Conservation (phyloP, 2,113 vertebrate species). For the Mionectes macconnelli region DNA sequence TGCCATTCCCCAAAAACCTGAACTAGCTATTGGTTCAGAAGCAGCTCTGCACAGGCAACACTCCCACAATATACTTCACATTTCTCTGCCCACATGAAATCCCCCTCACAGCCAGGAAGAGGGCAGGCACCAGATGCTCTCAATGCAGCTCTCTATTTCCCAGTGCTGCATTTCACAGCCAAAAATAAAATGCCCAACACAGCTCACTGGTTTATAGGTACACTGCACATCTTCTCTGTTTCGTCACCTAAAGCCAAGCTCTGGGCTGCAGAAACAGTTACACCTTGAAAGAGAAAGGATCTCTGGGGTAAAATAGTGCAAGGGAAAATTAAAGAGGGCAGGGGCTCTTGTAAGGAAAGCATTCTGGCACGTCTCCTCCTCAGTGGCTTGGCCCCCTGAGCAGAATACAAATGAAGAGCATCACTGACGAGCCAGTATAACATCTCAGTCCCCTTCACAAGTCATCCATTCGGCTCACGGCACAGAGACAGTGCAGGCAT, state of each 20-base stretch:
- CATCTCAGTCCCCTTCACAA: background rate
- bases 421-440: background rate
- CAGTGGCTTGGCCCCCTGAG: background rate
- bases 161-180: background rate
- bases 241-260: background rate
- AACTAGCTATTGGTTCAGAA: background rate
- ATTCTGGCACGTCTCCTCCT: background rate
- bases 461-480: background rate
- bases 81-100: background rate
- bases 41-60: background rate
- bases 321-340: background rate
- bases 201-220: background rate
- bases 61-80: background rate
- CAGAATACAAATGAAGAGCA: slow-evolving; percentile 60
- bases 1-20: background rate
- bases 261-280: background rate
- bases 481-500: slow-evolving; percentile 54
- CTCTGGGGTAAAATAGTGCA: background rate
- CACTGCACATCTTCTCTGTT: background rate
- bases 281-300: background rate
- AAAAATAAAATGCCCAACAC: background rate
- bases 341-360: background rate
- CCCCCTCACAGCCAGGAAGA: background rate
- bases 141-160: background rate
- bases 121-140: background rate